A percentile compares a stretch with the other conserved stretches of the same genome.
phyloP scores from a whole-genome alignment of 2,888 invertebrate species.

The Spodoptera exigua region DNA sequence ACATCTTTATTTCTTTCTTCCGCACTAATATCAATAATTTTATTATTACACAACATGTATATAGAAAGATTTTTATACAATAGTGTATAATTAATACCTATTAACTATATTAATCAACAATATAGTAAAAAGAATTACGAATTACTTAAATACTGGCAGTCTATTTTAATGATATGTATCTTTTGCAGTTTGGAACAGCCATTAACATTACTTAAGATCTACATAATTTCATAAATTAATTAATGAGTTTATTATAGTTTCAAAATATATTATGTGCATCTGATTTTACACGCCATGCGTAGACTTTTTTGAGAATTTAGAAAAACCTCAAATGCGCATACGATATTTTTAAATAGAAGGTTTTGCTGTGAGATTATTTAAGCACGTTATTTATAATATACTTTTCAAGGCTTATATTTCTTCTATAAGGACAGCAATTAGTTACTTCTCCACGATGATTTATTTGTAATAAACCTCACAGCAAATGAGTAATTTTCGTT shows the following conservation, averaged over 20 bases:
- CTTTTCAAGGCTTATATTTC: constrained; percentile 25
- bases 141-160: constrained; percentile 84
- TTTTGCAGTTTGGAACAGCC: constrained; percentile 88
- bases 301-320: constrained; percentile 22
- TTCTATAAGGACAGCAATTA: constrained; percentile 28
- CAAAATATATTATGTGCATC: constrained; percentile 42
- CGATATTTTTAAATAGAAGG: constrained; percentile 18
- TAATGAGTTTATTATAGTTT: constrained; percentile 17
- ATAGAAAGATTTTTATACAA: constrained; percentile 89
- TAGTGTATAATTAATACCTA: constrained; percentile 87
- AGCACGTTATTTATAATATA: constrained; percentile 19
- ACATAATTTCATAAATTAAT: constrained; percentile 50
- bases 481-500: constrained; percentile 56
- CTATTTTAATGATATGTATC: constrained; percentile 89
- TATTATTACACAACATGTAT: constrained; percentile 89
- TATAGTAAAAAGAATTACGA: constrained; percentile 87
- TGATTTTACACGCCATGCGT: constrained; percentile 48
- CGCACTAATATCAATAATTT: constrained; percentile 80
- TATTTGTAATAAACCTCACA: constrained; percentile 60
- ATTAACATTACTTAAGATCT: constrained; percentile 69
- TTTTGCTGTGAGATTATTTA: constrained; percentile 52
- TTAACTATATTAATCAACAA: constrained; percentile 86
- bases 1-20: constrained; percentile 83
- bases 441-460: constrained; percentile 12
- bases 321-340: constrained; percentile 31